Evolutionary conservation across 2,113 vertebrate genomes (phyloP).

Genomic region (Aptenodytes forsteri): DNA sequence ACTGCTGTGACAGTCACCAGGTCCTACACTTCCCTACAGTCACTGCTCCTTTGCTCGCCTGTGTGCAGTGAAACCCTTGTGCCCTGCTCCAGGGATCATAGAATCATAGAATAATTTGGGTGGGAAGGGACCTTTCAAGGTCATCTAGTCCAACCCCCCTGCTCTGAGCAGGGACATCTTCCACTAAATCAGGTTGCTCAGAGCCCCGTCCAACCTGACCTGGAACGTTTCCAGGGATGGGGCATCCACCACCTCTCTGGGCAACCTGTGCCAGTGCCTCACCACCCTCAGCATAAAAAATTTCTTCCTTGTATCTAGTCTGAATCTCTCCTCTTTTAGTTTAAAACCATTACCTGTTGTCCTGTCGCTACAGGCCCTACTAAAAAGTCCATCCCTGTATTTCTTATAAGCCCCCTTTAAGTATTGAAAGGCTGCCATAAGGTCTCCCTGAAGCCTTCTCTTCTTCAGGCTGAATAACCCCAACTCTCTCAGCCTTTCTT

Average conservation of each 20-base stretch:
- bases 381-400: too few species aligned
- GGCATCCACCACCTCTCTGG: neutral
- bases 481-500: too few species aligned
- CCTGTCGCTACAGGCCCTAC: neutral
- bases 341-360: neutral
- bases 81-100: neutral
- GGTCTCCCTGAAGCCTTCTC: too few species aligned
- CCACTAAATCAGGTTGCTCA: fast-evolving
- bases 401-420: too few species aligned
- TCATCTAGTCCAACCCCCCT: neutral
- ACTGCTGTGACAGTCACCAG: neutral
- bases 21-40: neutral
- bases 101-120: neutral
- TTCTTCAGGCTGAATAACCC: too few species aligned
- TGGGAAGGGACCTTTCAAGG: neutral
- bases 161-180: neutral
- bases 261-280: neutral
- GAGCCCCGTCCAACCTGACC: fast-evolving
- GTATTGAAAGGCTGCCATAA: too few species aligned
- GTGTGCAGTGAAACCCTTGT: neutral
- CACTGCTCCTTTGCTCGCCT: neutral
- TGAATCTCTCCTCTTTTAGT: neutral
- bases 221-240: neutral
- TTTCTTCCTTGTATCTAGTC: neutral
- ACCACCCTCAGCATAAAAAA: neutral